phyloP scores from a whole-genome alignment of 2,113 vertebrate species.

The Pipa parva region DNA sequence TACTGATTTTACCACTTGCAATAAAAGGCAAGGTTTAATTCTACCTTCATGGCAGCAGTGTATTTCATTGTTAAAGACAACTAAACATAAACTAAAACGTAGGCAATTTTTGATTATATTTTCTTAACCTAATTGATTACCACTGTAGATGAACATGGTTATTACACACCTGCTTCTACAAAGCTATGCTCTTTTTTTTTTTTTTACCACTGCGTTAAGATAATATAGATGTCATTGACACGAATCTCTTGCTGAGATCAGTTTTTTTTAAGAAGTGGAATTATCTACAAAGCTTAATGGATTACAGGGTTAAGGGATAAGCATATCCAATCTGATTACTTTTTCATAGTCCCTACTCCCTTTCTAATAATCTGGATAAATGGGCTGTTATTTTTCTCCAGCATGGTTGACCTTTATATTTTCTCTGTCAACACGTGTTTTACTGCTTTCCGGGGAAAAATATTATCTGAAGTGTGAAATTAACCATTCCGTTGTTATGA shows the following conservation, averaged over 20 bases:
- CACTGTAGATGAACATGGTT: neutral
- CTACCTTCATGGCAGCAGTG: no score
- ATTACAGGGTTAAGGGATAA: conserved; percentile 25
- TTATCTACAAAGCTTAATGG: conserved; percentile 10
- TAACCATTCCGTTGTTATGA: conserved; percentile 54
- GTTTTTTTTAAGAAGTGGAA: conserved; percentile 1
- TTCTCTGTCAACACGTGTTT: conserved; percentile 47
- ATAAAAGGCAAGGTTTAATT: neutral
- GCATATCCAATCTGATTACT: conserved; percentile 5
- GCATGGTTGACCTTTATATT: conserved; percentile 46
- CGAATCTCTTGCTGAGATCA: neutral
- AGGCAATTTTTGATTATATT: no score
- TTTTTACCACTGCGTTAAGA: neutral
- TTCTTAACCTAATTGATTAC: no score
- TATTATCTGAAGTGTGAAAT: conserved; percentile 55
- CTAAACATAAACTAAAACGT: no score
- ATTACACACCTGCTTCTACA: neutral
- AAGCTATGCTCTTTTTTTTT: neutral
- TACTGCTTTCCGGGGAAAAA: conserved; percentile 47
- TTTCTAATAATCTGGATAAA: conserved; percentile 48
- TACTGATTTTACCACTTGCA: neutral
- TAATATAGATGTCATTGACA: conserved; percentile 1
- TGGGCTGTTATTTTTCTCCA: conserved; percentile 46
- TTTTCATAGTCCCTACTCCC: conserved; percentile 44
- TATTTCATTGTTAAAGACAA: no score